Base-by-base conservation (phyloP, 2,888 invertebrate species). In the Melipona bicolor region DNA sequence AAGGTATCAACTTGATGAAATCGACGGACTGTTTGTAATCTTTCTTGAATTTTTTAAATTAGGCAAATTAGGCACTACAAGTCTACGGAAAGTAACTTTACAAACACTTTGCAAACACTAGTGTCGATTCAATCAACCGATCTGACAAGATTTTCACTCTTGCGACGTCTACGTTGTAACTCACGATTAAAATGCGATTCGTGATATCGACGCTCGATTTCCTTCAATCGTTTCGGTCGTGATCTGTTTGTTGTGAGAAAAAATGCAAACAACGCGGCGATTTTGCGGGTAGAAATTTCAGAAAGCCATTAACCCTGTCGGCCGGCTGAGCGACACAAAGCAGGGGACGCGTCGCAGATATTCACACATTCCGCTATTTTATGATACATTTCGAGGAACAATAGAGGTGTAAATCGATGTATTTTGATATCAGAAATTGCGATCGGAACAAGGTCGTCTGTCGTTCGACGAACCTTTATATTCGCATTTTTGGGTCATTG, bases 381-480 rank as follows among this genome's bases (percentile, higher is more conserved):
- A 82, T 74, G 83, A 82, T 84, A 81, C 78, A 78, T 81, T 78
- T 77, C 78, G 65, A 59, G 43, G 74, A 82, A 82, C 78, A 84
- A 82, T 84, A 52, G 74, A 65, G 61, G 82, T 74, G 78, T 78
- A 82, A 81, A 82, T 78, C 70, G 82, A 74, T 82, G 73, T 82
- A 82, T 67, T 78, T 71, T 70, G 73, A 81, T 84, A 81, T 84
- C 81, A 77, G 72, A 77, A 81, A 81, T 76, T 80, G 71, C 76
- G 75, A 83, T 83, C 83, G 32, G 83, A 5, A n/a, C 78, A 84
- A 78, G 82, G 82, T 74, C 72, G 83, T 43, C 21, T 24, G 56
- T 24, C 54, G 59, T 69, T 81, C 52, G 36, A 61, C 61, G 70
- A 73, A 73, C 72, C 69, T 67, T 75, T 75, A 65, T 50, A 65